A percentile compares a stretch with the other conserved stretches of the same genome.
phyloP scores from a whole-genome alignment of 2,888 invertebrate species.

The Lymantria dispar region DNA sequence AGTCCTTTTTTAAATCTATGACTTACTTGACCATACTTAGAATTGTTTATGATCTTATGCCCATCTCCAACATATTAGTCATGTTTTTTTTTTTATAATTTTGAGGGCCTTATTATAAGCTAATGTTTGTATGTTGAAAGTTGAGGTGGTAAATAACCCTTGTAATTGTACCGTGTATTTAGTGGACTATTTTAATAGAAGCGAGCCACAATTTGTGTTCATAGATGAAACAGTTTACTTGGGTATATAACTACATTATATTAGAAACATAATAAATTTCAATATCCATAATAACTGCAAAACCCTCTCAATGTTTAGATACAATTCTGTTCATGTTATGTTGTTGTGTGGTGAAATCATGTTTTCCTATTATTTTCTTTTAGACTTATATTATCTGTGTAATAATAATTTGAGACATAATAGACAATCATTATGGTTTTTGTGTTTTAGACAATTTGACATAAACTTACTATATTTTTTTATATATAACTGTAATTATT shows the following conservation, averaged over 20 bases:
- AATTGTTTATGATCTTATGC: conserved; percentile 50
- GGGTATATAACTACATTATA: conserved; percentile 48
- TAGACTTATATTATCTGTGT: conserved; percentile 58
- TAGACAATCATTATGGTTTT: conserved; percentile 56
- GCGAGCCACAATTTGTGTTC: conserved; percentile 80
- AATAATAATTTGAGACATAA: conserved; percentile 71
- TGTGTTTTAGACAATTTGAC: conserved; percentile 59
- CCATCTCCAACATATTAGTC: conserved; percentile 47
- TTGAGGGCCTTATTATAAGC: conserved; percentile 59
- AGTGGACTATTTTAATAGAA: conserved; percentile 62
- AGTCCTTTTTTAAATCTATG: conserved; percentile 37
- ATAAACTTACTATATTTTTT: conserved; percentile 11
- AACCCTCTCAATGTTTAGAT: conserved; percentile 54
- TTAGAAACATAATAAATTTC: conserved; percentile 68
- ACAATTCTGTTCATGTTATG: conserved; percentile 47
- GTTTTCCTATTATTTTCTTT: conserved; percentile 58
- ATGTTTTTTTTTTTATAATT: conserved; percentile 53
- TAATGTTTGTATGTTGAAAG: conserved; percentile 59
- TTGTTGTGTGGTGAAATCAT: conserved; percentile 74
- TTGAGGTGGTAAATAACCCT: conserved; percentile 57
- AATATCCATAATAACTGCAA: conserved; percentile 62
- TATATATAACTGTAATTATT: conserved; percentile 15
- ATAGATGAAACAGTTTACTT: conserved; percentile 68
- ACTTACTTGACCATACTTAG: conserved; percentile 44
- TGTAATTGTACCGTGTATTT: conserved; percentile 59